Base-by-base conservation (phyloP, 2,113 vertebrate species). In the Dermatemys mawii region DNA sequence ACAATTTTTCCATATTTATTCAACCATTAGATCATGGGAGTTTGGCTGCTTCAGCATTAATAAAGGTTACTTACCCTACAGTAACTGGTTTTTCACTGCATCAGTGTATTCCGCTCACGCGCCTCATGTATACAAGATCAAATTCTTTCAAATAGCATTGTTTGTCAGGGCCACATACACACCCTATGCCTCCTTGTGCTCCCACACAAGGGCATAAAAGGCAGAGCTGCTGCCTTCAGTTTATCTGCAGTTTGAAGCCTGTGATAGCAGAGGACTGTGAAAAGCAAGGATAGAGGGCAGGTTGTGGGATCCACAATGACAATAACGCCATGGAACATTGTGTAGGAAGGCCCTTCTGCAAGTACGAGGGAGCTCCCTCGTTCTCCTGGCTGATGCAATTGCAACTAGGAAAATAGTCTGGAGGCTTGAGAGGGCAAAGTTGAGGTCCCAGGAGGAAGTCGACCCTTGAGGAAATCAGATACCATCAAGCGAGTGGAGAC, bases 1-100 rank as follows among this genome's bases (percentile, higher is more conserved):
- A 83, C 73, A 91, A 78, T 17, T 91, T 87, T 87, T 94, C 87
- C 87, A 8, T 83, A 67, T 87, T 95, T 90, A 90, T 90, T 90
- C 75, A 93, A 88, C 44, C 46, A 91, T 73, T 84, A 92, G 93
- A 48, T 29, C 54, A 76, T 87, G 41, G 93, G 53, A 95, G 82
- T 32, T n/a, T 50, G 73, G 88, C 73, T 82, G 46, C 46, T 87
- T 89, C 63, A 82, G 21, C 84, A 81, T 80, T 50, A 88, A 13
- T 38, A 22, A 70, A 70, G 35, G n/a, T 55, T 91, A 91, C 24
- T 53, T 57, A 83, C 1, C 24, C 75, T 24, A 26, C 44, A 76
- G 41, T 16, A 26, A 60, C 32, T 76, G 73, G 12, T 76, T 76
- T 46, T 76, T 46, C 73, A 76, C 38, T 70, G 63, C 3, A 75